Evolutionary conservation across 2,113 vertebrate species (phyloP), one percentile per base, ranked within the genome.

Genomic region (Nibea albiflora): DNA sequence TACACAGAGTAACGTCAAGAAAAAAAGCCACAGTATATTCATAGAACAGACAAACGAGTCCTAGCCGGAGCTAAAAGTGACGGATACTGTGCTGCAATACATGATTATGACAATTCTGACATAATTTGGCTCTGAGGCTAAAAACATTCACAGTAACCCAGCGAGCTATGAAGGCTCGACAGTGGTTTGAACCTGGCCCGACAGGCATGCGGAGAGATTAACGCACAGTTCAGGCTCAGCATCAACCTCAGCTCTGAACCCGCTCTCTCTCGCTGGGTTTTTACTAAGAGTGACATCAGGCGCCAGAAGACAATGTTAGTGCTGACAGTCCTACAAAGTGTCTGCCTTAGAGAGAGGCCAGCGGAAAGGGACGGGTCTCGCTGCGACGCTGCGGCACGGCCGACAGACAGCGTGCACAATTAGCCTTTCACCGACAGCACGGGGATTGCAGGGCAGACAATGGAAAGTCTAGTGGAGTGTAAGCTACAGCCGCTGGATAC

Each of bases 271-370:
- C 67, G 35, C 88, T 66, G 89, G 91, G 85, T 91, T 92, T 31
- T 91, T 88, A 87, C 56, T 53, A 68, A 84, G 84, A 85, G 88
- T 91, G 93, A 91, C 89, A 90, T 90, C 90, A 84, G 83, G 85
- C 88, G 65, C 86, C 82, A 81, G 83, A 75, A 92, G 91, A 95
- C 94, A 95, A 95, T 94, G 92, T 83, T 89, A 92, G 49, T 94
- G 95, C 94, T 95, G 94, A 95, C 94, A 73, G 64, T 57, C 73
- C 85, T 66, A 77, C 84, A 88, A 76, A 76, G 74, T 62, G 44
- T 62, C 63, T 70, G 82, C 85, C 90, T 82, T 54, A 85, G 90
- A 91, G 81, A 82, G 92, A 85, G 89, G 89, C 89, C 93, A 68
- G 86, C 73, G 47, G 66, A 91, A 76, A 91, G 88, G 90, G 84